These are phyloP conservation scores for Antennarius striatus DNA, from an alignment of 2,113 vertebrate species.

Conservation along the genomic window DNA sequence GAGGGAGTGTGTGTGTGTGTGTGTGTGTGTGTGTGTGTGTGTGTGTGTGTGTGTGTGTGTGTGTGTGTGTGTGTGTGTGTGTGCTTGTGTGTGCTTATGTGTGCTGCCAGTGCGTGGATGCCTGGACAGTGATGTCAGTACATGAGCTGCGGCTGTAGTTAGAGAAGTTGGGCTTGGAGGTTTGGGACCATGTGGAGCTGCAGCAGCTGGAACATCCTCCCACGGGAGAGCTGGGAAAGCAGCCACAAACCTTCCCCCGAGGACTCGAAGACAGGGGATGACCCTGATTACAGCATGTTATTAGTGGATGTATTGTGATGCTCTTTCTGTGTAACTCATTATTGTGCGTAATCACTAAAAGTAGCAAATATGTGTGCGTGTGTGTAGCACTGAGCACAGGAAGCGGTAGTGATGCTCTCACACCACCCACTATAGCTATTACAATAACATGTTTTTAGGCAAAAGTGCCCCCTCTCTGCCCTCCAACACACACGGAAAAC, in stretches of 20 bases:
- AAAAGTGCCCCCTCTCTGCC: constrained; percentile 18
- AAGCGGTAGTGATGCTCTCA: constrained; percentile 65
- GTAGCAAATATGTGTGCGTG: constrained; percentile 31
- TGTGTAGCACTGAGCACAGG: constrained; percentile 42
- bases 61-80: no score
- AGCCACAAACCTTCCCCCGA: constrained; percentile 49
- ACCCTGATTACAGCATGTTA: constrained; percentile 44
- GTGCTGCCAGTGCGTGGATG: constrained; percentile 34
- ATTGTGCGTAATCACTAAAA: constrained; percentile 45
- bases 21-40: no score
- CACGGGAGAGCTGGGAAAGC: constrained; percentile 71
- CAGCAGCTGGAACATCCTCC: constrained; percentile 65
- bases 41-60: no score
- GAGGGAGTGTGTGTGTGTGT: constrained; percentile 15
- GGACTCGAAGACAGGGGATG: constrained; percentile 21
- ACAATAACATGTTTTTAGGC: constrained; percentile 42
- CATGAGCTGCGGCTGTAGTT: constrained; percentile 34
- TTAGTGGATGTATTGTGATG: constrained; percentile 55
- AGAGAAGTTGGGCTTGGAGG: constrained; percentile 29
- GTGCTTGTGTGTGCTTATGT: no score
- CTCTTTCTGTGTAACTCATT: constrained; percentile 34
- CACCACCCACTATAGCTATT: constrained; percentile 53
- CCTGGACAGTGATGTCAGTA: constrained; percentile 62
- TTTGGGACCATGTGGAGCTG: constrained; percentile 33
- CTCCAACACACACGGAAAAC: constrained; percentile 57